Evolutionary conservation across 2,113 vertebrate species (phyloP).

Genomic region (Entosphenus tridentatus): DNA sequence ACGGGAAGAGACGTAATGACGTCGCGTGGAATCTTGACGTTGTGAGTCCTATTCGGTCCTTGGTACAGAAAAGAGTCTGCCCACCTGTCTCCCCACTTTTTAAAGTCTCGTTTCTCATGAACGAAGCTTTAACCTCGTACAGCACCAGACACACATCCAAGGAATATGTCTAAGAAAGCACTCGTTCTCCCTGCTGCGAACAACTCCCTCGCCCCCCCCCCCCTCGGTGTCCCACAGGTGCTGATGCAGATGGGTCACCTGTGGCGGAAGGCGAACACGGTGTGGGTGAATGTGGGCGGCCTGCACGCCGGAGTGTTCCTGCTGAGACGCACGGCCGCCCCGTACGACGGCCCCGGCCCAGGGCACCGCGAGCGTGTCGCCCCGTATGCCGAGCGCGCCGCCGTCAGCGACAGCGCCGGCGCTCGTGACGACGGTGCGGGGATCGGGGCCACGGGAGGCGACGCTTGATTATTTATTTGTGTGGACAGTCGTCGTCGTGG

Average conservation of each 20-base stretch:
- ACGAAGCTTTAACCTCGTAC: neutral
- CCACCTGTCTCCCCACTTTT: neutral
- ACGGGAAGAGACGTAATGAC: too few species aligned
- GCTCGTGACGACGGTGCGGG: too few species aligned
- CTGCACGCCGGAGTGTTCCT: conserved; percentile 79
- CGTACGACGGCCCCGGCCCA: conserved; percentile 15
- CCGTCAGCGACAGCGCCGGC: too few species aligned
- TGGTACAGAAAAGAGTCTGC: neutral
- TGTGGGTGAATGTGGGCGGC: conserved; percentile 89
- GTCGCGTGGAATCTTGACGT: too few species aligned
- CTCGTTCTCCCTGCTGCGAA: neutral
- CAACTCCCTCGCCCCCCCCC: neutral
- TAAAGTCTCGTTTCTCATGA: neutral
- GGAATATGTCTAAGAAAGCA: neutral
- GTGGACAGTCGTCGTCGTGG: too few species aligned
- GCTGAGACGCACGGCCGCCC: conserved; percentile 36
- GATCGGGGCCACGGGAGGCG: too few species aligned
- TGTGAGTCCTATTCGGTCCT: too few species aligned
- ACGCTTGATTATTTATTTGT: too few species aligned
- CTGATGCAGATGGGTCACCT: conserved; percentile 52
- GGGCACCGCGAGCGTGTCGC: too few species aligned
- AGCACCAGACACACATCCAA: neutral
- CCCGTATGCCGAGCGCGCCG: too few species aligned
- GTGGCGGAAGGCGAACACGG: conserved; percentile 54
- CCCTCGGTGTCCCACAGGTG: conserved; percentile 28